Percentiles rank a stretch among this genome's conserved stretches.
Evolutionary conservation across 2,113 vertebrate genomes (phyloP).

Genomic region (Rhipidura dahli): DNA sequence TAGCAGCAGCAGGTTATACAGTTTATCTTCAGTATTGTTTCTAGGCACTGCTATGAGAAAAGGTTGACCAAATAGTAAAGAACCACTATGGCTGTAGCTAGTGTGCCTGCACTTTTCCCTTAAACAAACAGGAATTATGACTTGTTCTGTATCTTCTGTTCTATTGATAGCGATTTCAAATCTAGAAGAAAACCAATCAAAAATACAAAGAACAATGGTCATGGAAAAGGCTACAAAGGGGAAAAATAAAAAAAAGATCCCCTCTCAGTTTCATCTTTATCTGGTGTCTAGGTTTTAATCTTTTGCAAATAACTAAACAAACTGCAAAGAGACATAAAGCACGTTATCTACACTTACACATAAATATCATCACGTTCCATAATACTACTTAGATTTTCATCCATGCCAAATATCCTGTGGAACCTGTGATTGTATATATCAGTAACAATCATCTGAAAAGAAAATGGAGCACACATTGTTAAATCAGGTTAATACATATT

Average conservation of each 20-base stretch:
- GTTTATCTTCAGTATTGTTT: slow-evolving; percentile 93
- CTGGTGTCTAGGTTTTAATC: background rate
- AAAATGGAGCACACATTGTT: slow-evolving; percentile 37
- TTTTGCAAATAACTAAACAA: background rate
- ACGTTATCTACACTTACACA: slow-evolving; percentile 83
- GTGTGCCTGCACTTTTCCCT: slow-evolving; percentile 95
- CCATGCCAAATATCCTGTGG: slow-evolving; percentile 95
- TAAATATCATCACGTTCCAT: slow-evolving; percentile 98
- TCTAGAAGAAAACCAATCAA: slow-evolving; percentile 43
- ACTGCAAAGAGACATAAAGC: background rate
- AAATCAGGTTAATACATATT: background rate
- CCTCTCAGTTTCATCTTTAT: background rate
- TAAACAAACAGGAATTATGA: slow-evolving; percentile 94
- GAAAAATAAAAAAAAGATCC: background rate
- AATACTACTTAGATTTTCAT: slow-evolving; percentile 98
- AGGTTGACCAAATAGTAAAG: slow-evolving; percentile 92
- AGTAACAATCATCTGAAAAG: slow-evolving; percentile 89
- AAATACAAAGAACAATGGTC: background rate
- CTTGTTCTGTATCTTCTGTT: slow-evolving; percentile 92
- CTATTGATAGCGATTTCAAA: slow-evolving; percentile 88
- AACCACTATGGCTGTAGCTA: slow-evolving; percentile 93
- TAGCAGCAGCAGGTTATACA: slow-evolving; percentile 93
- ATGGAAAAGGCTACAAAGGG: background rate
- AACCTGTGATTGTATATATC: slow-evolving; percentile 99
- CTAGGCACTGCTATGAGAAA: slow-evolving; percentile 95